Conservation (phyloP, 2,797 vertebrate species). For the Saxicola maurus region DNA sequence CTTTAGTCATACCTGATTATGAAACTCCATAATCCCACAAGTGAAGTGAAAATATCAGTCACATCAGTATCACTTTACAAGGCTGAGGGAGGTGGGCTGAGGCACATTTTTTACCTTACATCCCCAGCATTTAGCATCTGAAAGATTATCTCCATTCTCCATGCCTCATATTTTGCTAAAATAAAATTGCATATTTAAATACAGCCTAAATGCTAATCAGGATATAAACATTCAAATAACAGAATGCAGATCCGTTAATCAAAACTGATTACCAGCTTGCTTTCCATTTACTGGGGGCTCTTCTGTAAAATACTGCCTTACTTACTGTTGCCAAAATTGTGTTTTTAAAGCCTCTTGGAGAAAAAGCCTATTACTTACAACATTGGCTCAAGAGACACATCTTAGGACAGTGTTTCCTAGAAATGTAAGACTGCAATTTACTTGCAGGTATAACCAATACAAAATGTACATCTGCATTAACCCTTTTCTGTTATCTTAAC, state of each 20-base stretch:
- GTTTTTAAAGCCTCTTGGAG: constrained; percentile 70
- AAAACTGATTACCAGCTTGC: constrained; percentile 24
- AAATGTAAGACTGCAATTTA: not conserved
- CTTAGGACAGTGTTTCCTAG: constrained; percentile 5
- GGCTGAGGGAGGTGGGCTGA: not conserved
- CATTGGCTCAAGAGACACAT: constrained; percentile 6
- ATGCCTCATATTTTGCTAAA: not conserved
- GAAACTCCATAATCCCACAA: not conserved
- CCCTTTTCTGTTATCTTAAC: not conserved
- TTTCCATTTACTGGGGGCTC: constrained; percentile 6
- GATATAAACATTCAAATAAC: constrained; percentile 21
- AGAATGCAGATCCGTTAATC: constrained; percentile 22
- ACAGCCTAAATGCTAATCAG: not conserved
- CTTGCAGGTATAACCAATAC: not conserved
- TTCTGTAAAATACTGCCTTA: constrained; percentile 66
- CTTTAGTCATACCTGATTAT: not conserved
- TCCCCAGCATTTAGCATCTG: not conserved
- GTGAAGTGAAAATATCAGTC: not conserved
- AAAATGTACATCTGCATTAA: not conserved
- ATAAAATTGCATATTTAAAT: not conserved
- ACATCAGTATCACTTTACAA: not conserved
- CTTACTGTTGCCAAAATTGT: constrained; percentile 82
- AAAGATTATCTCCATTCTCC: not conserved
- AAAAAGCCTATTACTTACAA: constrained; percentile 52
- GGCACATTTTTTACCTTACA: not conserved